Evolutionary conservation across 30 jellyfish, hydroid and myxozoan species (phyloP), one percentile per base, ranked within the genome.

Genomic region (Phacellophora camtschatica): DNA sequence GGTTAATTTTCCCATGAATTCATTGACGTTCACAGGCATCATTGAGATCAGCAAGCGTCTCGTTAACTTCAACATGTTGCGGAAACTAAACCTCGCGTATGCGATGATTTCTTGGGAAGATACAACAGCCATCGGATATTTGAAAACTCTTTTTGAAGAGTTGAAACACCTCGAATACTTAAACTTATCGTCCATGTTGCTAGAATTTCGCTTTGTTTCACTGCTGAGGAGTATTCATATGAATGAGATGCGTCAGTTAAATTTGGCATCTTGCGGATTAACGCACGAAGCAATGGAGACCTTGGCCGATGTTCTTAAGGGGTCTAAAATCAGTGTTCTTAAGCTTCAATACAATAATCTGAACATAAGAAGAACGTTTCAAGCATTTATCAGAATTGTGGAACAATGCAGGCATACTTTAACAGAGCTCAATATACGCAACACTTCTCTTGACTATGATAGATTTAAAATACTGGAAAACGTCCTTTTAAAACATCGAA

Each of bases 41-140:
- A 45, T 51, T 30, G 59, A 24, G 4, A 30, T 71, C 13, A 35
- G 84, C 71, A 48, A 13, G 35, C 84, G 13, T 33, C 71, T 71
- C 6, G 1, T 2, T 8, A 50, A 50, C 31, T 71, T 71, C 39
- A 71, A 29, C 13, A 27, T 25, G 0, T 18, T 71, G 41, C 55
- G 39, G 20, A 48, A 34, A 15, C 84, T 71, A 22, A 36, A 71
- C 36, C 72, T 71, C 28, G 67, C 59, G 8, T 71, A 46, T 71
- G 71, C 84, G 3, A 71, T 71, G 84, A 71, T 71, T 27, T 46
- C 84, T 10, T 71, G 32, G 16, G 71, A 46, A 23, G 84, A 71
- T 59, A 0, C 27, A 7, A 59, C 50, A 8, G 84, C 71, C 5
- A 39, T 39, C 8, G 27, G 28, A 13, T 71, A 16, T n/a, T 35